Percentiles rank a stretch among this genome's conserved stretches.
Evolutionary conservation across 2,888 invertebrate species (phyloP).

Genomic region (Nomada ferruginata): DNA sequence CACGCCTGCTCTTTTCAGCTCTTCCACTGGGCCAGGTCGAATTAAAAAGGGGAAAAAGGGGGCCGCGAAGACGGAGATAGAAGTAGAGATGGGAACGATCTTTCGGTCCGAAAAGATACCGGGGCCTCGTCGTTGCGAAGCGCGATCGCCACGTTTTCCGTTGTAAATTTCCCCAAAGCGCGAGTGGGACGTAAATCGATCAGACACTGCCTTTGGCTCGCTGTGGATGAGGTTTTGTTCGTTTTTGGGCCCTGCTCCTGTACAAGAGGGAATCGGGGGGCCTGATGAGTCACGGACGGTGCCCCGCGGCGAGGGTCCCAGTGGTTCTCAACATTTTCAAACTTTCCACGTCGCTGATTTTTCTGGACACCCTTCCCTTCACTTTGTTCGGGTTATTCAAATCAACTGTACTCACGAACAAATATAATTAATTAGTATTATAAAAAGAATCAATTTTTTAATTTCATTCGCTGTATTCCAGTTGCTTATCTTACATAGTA

Average conservation of each 20-base stretch:
- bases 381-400: background rate
- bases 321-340: slow-evolving; percentile 75
- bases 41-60: slow-evolving; percentile 33
- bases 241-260: slow-evolving; percentile 81
- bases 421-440: background rate
- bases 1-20: slow-evolving; percentile 57
- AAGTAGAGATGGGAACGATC: slow-evolving; percentile 33
- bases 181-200: slow-evolving; percentile 83
- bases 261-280: slow-evolving; percentile 83
- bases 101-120: slow-evolving; percentile 63
- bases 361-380: background rate
- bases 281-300: slow-evolving; percentile 84
- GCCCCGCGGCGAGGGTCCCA: slow-evolving; percentile 81
- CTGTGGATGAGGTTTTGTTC: slow-evolving; percentile 77
- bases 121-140: slow-evolving; percentile 55
- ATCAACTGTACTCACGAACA: background rate
- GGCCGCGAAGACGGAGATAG: slow-evolving; percentile 13
- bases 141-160: slow-evolving; percentile 75
- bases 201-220: slow-evolving; percentile 78
- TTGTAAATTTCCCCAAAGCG: slow-evolving; percentile 80
- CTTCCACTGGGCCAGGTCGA: slow-evolving; percentile 59
- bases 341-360: background rate
- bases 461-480: too few species aligned
- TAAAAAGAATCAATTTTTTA: too few species aligned
- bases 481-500: too few species aligned